phyloP scores from a whole-genome alignment of 1,140 invertebrate genomes.

The Drosophila ficusphila region DNA sequence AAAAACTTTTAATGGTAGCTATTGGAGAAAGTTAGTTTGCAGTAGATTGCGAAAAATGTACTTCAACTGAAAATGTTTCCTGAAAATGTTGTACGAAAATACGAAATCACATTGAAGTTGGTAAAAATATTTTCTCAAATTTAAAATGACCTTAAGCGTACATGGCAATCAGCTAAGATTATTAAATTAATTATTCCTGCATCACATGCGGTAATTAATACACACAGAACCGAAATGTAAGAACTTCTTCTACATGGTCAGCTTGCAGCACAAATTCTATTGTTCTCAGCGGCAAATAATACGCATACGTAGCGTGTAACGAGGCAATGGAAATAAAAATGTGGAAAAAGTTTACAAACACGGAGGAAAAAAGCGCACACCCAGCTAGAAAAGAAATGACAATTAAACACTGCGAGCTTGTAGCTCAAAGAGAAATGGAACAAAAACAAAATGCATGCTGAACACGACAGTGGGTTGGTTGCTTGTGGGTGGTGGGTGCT shows the following conservation, averaged over 20 bases:
- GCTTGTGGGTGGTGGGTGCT: not conserved
- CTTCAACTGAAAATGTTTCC: too few species aligned
- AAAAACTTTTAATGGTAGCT: not conserved
- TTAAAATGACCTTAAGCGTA: too few species aligned
- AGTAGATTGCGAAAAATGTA: not conserved
- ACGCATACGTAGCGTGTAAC: slow-evolving; percentile 57
- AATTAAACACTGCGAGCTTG: slow-evolving; percentile 64
- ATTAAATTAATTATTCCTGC: not conserved
- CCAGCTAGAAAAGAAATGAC: slow-evolving; percentile 47
- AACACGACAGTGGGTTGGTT: not conserved
- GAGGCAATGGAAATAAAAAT: slow-evolving; percentile 50
- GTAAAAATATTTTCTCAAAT: too few species aligned
- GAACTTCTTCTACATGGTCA: slow-evolving; percentile 39
- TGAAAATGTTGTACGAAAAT: too few species aligned
- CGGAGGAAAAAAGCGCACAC: slow-evolving; percentile 7
- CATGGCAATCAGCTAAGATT: too few species aligned
- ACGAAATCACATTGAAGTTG: too few species aligned
- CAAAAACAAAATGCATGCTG: slow-evolving; percentile 42
- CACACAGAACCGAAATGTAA: slow-evolving; percentile 28
- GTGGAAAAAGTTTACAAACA: slow-evolving; percentile 33
- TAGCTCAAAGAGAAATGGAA: slow-evolving; percentile 48
- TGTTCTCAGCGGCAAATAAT: slow-evolving; percentile 55
- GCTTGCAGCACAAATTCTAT: slow-evolving; percentile 45
- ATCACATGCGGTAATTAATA: slow-evolving; percentile 14
- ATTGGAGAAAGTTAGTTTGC: not conserved